These are phyloP conservation scores for Limanda limanda DNA, from an alignment of 2,113 vertebrate genomes.

Conservation along the genomic window DNA sequence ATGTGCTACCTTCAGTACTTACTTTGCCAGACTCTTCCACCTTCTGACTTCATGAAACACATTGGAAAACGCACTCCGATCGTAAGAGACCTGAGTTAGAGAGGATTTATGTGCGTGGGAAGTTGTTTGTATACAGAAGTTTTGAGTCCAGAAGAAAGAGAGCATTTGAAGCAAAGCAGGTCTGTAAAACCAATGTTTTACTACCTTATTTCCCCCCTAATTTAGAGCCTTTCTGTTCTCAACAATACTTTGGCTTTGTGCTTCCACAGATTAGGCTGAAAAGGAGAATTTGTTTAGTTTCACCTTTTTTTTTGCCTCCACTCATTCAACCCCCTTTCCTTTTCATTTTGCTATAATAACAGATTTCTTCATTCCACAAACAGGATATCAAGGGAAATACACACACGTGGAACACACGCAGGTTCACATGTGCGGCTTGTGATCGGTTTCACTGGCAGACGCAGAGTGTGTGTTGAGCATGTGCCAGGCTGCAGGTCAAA, in stretches of 20 bases:
- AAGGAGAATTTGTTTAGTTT: slow-evolving; percentile 66
- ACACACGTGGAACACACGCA: slow-evolving; percentile 31
- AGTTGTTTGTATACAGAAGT: slow-evolving; percentile 1
- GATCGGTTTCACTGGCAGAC: slow-evolving; percentile 63
- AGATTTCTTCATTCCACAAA: slow-evolving; percentile 73
- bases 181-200: slow-evolving; percentile 64
- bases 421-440: slow-evolving; percentile 53
- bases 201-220: slow-evolving; percentile 66
- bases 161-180: slow-evolving; percentile 51
- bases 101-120: neutral
- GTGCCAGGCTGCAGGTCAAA: slow-evolving; percentile 56
- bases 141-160: slow-evolving; percentile 27
- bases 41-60: slow-evolving; percentile 16
- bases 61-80: slow-evolving; percentile 1
- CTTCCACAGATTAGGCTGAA: slow-evolving; percentile 48
- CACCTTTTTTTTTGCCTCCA: slow-evolving; percentile 48
- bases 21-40: slow-evolving; percentile 37
- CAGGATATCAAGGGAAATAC: slow-evolving; percentile 58
- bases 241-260: slow-evolving; percentile 40
- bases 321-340: slow-evolving; percentile 35
- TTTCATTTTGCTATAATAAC: slow-evolving; percentile 64
- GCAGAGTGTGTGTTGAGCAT: slow-evolving; percentile 56
- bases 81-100: neutral
- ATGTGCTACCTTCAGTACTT: slow-evolving; percentile 35
- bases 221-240: slow-evolving; percentile 48